phyloP scores from a whole-genome alignment of 2,113 vertebrate genomes.

The Apistogramma diplotaenia region DNA sequence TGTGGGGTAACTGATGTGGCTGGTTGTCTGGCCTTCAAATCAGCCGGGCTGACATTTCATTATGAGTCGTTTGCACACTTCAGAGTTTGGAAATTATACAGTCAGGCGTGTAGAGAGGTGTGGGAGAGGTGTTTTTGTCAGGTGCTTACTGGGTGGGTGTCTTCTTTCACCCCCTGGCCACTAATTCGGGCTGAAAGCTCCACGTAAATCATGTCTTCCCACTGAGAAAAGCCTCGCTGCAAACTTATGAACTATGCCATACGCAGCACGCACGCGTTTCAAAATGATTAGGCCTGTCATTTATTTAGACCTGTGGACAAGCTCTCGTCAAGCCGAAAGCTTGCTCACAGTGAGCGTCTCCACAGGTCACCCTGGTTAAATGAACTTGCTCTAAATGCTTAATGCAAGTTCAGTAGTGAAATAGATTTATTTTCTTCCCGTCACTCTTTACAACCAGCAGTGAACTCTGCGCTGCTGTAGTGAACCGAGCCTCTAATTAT shows the following conservation, averaged over 20 bases:
- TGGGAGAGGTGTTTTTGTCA: slow-evolving; percentile 56
- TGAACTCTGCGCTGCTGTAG: not conserved
- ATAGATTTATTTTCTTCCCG: slow-evolving; percentile 16
- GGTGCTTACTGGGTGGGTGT: slow-evolving; percentile 68
- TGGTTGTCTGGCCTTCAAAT: not conserved
- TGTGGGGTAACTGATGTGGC: slow-evolving; percentile 17
- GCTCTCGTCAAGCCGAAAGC: not conserved
- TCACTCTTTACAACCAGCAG: not conserved
- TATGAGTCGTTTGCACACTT: slow-evolving; percentile 28
- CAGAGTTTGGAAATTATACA: slow-evolving; percentile 29
- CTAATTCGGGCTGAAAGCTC: slow-evolving; percentile 73
- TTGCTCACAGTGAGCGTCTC: not conserved
- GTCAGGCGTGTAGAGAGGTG: not conserved
- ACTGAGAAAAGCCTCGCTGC: slow-evolving; percentile 13
- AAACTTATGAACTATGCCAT: not conserved
- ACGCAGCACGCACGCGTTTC: slow-evolving; percentile 6
- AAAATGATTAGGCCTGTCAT: slow-evolving; percentile 24
- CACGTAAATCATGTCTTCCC: slow-evolving; percentile 71
- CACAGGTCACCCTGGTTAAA: not conserved
- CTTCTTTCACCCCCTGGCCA: slow-evolving; percentile 75
- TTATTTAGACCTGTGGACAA: not conserved
- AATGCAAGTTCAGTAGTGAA: not conserved
- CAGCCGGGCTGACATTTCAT: slow-evolving; percentile 26
- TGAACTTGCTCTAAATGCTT: not conserved
- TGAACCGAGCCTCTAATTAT: slow-evolving; percentile 25